Evolutionary conservation across 2,888 invertebrate species (phyloP).

Genomic region (Cryptus armator): DNA sequence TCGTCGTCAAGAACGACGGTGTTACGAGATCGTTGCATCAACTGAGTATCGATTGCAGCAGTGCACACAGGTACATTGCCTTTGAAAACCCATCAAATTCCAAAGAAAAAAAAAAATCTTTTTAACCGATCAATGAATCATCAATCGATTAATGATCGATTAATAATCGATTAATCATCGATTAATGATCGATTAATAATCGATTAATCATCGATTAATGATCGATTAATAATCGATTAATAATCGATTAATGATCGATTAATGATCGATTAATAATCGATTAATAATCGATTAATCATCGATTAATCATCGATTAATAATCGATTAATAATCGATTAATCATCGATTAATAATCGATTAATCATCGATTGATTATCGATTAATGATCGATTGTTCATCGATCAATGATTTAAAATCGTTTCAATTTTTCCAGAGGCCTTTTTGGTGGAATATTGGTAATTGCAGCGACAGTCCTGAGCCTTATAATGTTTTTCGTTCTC

Average conservation of each 20-base stretch:
- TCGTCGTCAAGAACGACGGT: conserved; percentile 85
- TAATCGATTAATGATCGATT: background rate
- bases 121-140: background rate
- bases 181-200: background rate
- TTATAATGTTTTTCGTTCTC: conserved; percentile 96
- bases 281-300: too few species aligned
- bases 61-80: conserved; percentile 88
- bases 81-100: background rate
- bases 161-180: too few species aligned
- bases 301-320: background rate
- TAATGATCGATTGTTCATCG: background rate
- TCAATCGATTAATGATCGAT: background rate
- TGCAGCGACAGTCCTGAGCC: conserved; percentile 93
- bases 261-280: too few species aligned
- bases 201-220: background rate
- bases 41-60: conserved; percentile 91
- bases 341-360: background rate
- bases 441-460: conserved; percentile 91
- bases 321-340: background rate
- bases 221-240: too few species aligned
- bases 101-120: background rate
- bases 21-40: conserved; percentile 79
- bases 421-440: conserved; percentile 87
- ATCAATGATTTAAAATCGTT: background rate
- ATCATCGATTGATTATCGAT: background rate